Evolutionary conservation across 2,113 vertebrate genomes (phyloP).

Genomic region (Dromaius novaehollandiae): DNA sequence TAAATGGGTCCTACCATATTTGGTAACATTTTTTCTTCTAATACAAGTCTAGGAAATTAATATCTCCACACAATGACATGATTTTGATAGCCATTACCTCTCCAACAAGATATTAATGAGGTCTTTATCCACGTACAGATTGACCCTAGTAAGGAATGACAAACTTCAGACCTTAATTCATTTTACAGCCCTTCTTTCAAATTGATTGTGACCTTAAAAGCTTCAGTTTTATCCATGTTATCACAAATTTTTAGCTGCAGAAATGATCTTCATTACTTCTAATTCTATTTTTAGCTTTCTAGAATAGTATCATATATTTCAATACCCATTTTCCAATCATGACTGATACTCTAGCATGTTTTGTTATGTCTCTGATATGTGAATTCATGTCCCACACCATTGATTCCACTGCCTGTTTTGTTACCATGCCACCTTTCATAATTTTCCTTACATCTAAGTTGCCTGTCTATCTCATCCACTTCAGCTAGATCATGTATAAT

Average conservation of each 20-base stretch:
- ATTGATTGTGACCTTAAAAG: slow-evolving; percentile 23
- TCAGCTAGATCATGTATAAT: background rate
- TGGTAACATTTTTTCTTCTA: slow-evolving; percentile 29
- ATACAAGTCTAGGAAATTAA: background rate
- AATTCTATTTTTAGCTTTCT: slow-evolving; percentile 15
- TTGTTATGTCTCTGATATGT: background rate
- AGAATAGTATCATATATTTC: background rate
- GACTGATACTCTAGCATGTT: background rate
- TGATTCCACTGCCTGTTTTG: slow-evolving; percentile 15
- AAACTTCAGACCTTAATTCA: background rate
- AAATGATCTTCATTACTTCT: background rate
- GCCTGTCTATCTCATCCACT: background rate
- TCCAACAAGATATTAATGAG: background rate
- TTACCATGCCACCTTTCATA: background rate
- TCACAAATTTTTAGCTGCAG: background rate
- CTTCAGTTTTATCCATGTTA: background rate
- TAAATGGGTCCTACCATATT: slow-evolving; percentile 9
- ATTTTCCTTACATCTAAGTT: background rate
- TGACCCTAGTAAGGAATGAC: background rate
- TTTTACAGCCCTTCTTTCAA: background rate
- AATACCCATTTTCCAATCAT: background rate
- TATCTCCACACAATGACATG: background rate
- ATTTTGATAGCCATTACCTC: slow-evolving; percentile 34
- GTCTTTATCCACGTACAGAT: background rate
- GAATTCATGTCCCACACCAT: background rate